phyloP scores from a whole-genome alignment of 1,140 invertebrate species.

The Scylla paramamosain region DNA sequence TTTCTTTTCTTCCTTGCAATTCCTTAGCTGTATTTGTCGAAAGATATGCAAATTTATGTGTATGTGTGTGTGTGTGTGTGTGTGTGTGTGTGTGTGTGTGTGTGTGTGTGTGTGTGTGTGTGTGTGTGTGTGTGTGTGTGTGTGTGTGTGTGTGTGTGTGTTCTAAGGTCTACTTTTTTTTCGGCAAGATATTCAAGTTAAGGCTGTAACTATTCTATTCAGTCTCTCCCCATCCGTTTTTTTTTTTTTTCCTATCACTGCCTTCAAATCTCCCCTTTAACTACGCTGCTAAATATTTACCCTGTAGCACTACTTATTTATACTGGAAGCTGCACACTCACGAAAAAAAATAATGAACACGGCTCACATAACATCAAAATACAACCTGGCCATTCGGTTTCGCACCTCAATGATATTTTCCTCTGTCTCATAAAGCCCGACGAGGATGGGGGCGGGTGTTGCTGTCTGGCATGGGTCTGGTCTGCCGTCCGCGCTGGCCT shows the following conservation, averaged over 20 bases:
- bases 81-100: conserved; percentile 41
- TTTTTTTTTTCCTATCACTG: too few species aligned
- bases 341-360: neutral
- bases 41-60: neutral
- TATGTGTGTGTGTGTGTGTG: neutral
- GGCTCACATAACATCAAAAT: neutral
- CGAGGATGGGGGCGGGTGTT: neutral
- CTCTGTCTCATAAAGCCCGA: neutral
- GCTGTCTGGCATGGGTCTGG: neutral
- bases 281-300: too few species aligned
- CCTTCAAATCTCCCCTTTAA: too few species aligned
- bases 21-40: neutral
- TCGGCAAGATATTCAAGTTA: neutral
- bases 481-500: neutral
- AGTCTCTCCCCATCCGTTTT: too few species aligned
- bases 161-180: neutral
- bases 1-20: neutral
- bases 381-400: neutral
- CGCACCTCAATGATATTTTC: neutral
- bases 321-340: too few species aligned
- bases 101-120: conserved; percentile 46
- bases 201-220: too few species aligned
- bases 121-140: conserved; percentile 45
- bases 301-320: too few species aligned
- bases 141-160: conserved; percentile 38